Base-by-base conservation (phyloP, 2,888 invertebrate genomes). In the Celastrina argiolus region DNA sequence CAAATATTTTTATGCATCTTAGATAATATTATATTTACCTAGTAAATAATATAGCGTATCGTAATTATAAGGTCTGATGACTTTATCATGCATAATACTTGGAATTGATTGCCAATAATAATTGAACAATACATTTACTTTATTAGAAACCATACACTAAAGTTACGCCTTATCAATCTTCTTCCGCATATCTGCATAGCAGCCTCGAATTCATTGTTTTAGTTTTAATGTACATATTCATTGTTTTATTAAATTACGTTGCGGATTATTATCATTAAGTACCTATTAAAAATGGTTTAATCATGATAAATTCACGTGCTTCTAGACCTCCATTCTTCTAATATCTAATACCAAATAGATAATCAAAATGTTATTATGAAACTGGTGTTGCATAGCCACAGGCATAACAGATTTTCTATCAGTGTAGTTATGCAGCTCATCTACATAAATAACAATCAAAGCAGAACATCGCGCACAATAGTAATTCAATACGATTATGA, bases 401-500 rank as follows among this genome's bases (percentile, higher is more conserved):
- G 61, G 61, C 61, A 61, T 61, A 61, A 61, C 22, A 61, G 61
- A 61, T 61, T 61, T 59, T 36, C 18, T 36, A 58, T 58, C 58
- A 58, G 61, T 36, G 39, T 18, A 18, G 36, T 61, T 61, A 39
- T 61, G 36, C 22, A 36, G 39, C 39, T 61, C 18, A 61, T 61
- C 39, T 61, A 61, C 61, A 61, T 61, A 39, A 39, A 61, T 61
- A 61, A 61, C 36, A 18, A 61, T 36, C 16, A 22, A 39, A 61
- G 65, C 65, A 66, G 56, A 67, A 16, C 18, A 59, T 16, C 16
- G 36, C 66, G 58, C 73, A 70, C 71, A 73, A 69, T 64, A 63
- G n/a, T 18, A 64, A 67, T 68, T 61, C 51, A 63, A 26, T 39
- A 39, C 2, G 22, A 63, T 58, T 31, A 39, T 6, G 41, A 66